Evolutionary conservation across 2,797 vertebrate genomes (phyloP), one percentile per base, ranked within the genome.

Genomic region (Pipistrellus kuhlii): DNA sequence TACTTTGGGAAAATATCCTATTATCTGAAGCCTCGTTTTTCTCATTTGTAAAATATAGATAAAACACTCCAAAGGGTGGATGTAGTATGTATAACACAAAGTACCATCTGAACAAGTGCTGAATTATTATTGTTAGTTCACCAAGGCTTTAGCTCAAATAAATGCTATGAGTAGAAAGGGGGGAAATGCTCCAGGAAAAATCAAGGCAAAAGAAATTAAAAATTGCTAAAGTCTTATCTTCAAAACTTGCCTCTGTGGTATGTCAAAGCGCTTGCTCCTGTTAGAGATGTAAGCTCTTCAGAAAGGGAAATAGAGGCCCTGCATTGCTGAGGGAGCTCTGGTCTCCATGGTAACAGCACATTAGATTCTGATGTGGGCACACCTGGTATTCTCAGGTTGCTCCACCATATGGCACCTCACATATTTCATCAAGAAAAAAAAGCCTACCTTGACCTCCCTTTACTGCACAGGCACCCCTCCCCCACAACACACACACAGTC

Each of bases 301-400:
- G 68, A 57, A 59, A 4, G 30, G 17, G 13, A 59, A 38, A 46
- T 8, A 76, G 94, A 76, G 69, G 86, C 85, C 77, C 62, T 17
- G 5, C 38, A 30, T 32, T 6, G 48, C 72, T 0, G 69, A 89
- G 84, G 88, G 90, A 94, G 85, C 20, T 1, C 87, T 44, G 44
- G 94, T 97, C 82, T 95, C 97, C 95, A 97, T 97, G 95, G 95
- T 46, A 97, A 97, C 96, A 2, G 86, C 95, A 90, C 89, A 88
- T 71, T 75, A 75, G 85, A 6, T 46, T 55, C 83, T 30, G 87
- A 87, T 71, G 94, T 82, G n/a, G 84, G 91, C 73, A 88, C 89
- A 96, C 96, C 96, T 96, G 95, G 91, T 71, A 69, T 94, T 95
- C 96, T 97, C 95, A 97, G 95, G 95, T 96, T 96, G 90, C 82